Evolutionary conservation across 2,888 invertebrate species (phyloP).

Genomic region (Lydus trimaculatus): DNA sequence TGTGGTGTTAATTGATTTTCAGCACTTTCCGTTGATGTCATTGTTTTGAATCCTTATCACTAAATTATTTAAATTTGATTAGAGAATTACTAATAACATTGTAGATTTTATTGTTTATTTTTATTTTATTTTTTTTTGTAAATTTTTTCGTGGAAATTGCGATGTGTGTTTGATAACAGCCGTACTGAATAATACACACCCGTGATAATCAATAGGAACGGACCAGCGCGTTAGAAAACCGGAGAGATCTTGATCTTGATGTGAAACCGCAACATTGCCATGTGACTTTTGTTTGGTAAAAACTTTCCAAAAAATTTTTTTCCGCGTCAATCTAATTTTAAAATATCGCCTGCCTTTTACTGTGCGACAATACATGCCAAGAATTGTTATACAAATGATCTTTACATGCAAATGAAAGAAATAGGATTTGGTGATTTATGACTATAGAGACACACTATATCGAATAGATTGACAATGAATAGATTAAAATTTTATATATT

Average conservation of each 20-base stretch:
- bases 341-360: background rate
- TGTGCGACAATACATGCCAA: background rate
- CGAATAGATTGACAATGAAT: slow-evolving; percentile 51
- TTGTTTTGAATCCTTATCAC: slow-evolving; percentile 10
- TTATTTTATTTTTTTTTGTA: slow-evolving; percentile 4
- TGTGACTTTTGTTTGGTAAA: background rate
- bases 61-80: background rate
- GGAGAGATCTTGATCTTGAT: slow-evolving; percentile 12
- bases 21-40: slow-evolving; percentile 25
- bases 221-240: slow-evolving; percentile 35
- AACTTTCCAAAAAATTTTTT: background rate
- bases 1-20: slow-evolving; percentile 56
- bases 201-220: slow-evolving; percentile 40
- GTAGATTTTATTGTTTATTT: background rate
- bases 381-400: background rate
- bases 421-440: slow-evolving; percentile 48
- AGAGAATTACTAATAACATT: background rate
- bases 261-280: background rate
- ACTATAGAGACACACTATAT: slow-evolving; percentile 40
- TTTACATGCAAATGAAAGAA: slow-evolving; percentile 35
- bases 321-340: background rate
- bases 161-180: slow-evolving; percentile 7
- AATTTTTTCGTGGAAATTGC: background rate
- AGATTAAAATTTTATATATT: slow-evolving; percentile 52
- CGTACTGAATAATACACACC: slow-evolving; percentile 33